Percentiles rank a stretch among this genome's conserved stretches.
Conservation (phyloP, 2,113 vertebrate species). For the Centropus bengalensis region DNA sequence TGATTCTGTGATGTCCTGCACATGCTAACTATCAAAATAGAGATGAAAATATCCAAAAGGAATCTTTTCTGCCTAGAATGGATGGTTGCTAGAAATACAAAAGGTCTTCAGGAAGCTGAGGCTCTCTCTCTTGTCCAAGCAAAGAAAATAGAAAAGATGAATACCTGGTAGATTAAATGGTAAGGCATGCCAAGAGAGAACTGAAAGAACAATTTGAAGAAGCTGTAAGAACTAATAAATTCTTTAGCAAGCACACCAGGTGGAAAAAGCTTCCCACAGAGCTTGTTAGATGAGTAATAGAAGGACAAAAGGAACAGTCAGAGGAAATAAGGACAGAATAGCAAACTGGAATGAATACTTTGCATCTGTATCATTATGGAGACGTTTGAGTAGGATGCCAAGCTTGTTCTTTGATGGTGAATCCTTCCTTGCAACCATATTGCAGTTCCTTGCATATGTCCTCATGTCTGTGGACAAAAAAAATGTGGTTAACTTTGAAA, state of each 20-base stretch:
- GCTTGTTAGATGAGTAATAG: background rate
- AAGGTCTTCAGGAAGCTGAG: background rate
- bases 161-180: background rate
- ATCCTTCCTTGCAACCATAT: background rate
- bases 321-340: background rate
- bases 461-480: no score
- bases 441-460: background rate
- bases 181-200: background rate
- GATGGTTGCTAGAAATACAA: background rate
- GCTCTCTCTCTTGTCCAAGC: background rate
- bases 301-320: background rate
- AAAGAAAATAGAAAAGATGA: background rate
- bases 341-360: background rate
- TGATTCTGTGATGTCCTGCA: background rate
- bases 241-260: background rate
- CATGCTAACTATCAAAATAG: background rate
- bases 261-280: background rate
- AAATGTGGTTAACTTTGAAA: background rate
- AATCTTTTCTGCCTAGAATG: background rate
- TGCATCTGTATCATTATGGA: rapidly evolving
- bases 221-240: background rate
- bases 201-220: background rate
- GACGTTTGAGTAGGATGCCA: background rate
- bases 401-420: background rate
- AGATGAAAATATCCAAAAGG: background rate